phyloP scores from a whole-genome alignment of 2,797 vertebrate species.

The Rhabdomys pumilio region DNA sequence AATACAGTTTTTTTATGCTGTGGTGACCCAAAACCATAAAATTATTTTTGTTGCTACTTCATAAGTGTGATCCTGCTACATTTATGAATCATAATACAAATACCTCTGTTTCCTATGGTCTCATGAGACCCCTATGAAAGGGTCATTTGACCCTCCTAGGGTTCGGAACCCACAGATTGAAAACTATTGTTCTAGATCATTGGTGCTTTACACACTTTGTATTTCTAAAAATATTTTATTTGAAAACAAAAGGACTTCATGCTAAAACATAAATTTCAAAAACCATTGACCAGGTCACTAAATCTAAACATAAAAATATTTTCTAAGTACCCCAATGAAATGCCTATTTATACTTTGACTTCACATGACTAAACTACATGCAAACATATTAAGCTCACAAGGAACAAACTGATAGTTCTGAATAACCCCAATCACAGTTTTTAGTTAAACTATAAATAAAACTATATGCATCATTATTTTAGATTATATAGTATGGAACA shows the following conservation, averaged over 20 bases:
- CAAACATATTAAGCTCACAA: conserved; percentile 41
- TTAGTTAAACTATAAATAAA: conserved; percentile 66
- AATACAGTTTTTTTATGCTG: background rate
- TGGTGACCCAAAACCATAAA: background rate
- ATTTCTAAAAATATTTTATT: conserved; percentile 67
- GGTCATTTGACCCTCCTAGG: too few species aligned
- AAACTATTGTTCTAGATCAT: background rate
- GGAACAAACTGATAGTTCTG: conserved; percentile 65
- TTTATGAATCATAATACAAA: background rate
- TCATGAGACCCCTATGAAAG: background rate
- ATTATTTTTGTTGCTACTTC: background rate
- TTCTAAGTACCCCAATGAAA: conserved; percentile 67
- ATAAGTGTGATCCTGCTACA: background rate
- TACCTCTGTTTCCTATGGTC: background rate
- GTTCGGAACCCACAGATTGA: background rate
- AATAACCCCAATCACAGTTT: conserved; percentile 65
- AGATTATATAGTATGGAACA: background rate
- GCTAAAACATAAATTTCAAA: conserved; percentile 64
- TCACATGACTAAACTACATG: conserved; percentile 65
- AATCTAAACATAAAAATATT: conserved; percentile 73
- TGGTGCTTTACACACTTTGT: conserved; percentile 58
- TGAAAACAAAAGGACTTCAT: conserved; percentile 52
- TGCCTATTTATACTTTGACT: conserved; percentile 68
- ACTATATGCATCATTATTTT: conserved; percentile 48
- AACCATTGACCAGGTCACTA: conserved; percentile 57